Percentiles rank a stretch among this genome's conserved stretches.
Evolutionary conservation across 2,888 invertebrate genomes (phyloP).

Genomic region (Cephus spinipes): DNA sequence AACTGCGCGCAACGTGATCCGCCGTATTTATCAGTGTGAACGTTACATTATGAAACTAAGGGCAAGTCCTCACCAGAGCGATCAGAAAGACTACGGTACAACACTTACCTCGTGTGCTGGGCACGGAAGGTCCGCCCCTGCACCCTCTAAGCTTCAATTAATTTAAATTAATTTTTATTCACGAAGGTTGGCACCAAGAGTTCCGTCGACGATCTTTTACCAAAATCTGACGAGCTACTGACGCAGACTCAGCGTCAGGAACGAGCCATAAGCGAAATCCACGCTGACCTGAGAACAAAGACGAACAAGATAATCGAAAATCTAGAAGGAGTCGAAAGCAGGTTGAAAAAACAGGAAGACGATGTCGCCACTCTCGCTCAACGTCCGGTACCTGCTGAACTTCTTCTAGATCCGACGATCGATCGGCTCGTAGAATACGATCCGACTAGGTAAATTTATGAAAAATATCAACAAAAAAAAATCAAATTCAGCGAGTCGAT

Average conservation of each 20-base stretch:
- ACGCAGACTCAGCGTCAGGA: conserved; percentile 90
- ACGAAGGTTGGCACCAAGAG: conserved; percentile 81
- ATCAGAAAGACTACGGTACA: too few species aligned
- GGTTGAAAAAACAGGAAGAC: conserved; percentile 86
- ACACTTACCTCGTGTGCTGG: too few species aligned
- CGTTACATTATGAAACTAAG: too few species aligned
- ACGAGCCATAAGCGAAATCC: conserved; percentile 87
- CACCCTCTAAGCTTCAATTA: too few species aligned
- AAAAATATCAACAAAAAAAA: background rate
- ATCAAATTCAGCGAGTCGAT: background rate
- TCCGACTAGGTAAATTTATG: conserved; percentile 73
- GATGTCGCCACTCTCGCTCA: conserved; percentile 84
- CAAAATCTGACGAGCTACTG: conserved; percentile 87
- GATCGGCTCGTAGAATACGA: conserved; percentile 85
- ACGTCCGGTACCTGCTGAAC: conserved; percentile 80
- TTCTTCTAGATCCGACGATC: conserved; percentile 81
- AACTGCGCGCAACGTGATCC: background rate
- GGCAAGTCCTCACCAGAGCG: too few species aligned
- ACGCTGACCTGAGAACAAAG: conserved; percentile 83
- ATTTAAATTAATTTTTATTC: background rate
- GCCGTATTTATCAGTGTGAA: too few species aligned
- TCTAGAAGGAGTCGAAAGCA: conserved; percentile 86
- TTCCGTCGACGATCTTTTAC: conserved; percentile 86
- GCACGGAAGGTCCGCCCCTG: too few species aligned
- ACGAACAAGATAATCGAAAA: conserved; percentile 90